Conservation (phyloP, 2,888 invertebrate genomes). For the Margaritifera margaritifera region DNA sequence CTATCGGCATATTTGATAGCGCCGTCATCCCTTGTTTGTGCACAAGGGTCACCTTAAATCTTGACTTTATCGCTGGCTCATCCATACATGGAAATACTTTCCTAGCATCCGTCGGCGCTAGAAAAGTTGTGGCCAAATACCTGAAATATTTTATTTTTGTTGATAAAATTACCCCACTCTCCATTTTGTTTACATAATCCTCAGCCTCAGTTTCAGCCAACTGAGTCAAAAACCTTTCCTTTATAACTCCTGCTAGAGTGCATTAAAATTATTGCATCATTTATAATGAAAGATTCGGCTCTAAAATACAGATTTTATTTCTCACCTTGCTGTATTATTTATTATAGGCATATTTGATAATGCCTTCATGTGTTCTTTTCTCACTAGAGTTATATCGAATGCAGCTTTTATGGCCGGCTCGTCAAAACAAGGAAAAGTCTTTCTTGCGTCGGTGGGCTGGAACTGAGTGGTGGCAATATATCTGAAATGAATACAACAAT, state of each 20-base stretch:
- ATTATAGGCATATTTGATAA: slow-evolving; percentile 57
- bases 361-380: slow-evolving; percentile 48
- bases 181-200: too few relatives aligned
- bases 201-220: too few relatives aligned
- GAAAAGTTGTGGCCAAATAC: slow-evolving; percentile 84
- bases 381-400: slow-evolving; percentile 83
- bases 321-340: too few relatives aligned
- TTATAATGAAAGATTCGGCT: too few relatives aligned
- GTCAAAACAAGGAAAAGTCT: slow-evolving; percentile 95
- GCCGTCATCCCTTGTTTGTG: slow-evolving; percentile 36
- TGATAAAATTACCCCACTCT: too few relatives aligned
- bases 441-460: slow-evolving; percentile 92
- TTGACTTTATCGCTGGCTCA: slow-evolving; percentile 89
- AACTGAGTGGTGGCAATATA: slow-evolving; percentile 87
- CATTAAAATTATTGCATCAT: too few relatives aligned
- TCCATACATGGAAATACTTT: slow-evolving; percentile 96
- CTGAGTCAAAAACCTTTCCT: too few relatives aligned
- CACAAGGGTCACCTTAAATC: slow-evolving; percentile 84
- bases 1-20: slow-evolving; percentile 56
- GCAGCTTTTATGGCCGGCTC: slow-evolving; percentile 89
- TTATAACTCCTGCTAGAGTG: too few relatives aligned
- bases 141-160: slow-evolving; percentile 9
- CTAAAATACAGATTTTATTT: too few relatives aligned
- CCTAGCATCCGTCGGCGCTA: slow-evolving; percentile 94
- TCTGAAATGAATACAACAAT: slow-evolving; percentile 21